Percentiles rank a stretch among this genome's conserved stretches.
Conservation (phyloP, 2,888 invertebrate species). For the Agriotes lineatus region DNA sequence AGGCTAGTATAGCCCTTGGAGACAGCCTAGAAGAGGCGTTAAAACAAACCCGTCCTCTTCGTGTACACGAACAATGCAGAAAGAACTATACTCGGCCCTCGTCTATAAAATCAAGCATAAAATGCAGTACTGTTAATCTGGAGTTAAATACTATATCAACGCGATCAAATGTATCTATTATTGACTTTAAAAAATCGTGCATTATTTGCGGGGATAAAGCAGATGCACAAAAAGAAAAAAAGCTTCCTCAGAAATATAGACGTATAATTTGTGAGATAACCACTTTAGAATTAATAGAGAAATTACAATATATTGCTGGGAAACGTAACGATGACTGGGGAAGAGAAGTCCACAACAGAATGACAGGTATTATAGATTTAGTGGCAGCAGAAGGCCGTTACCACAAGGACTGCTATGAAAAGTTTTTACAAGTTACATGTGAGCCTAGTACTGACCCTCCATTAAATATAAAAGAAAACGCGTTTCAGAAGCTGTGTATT, state of each 20-base stretch:
- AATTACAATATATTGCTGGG: not conserved
- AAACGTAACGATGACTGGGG: conserved; percentile 10
- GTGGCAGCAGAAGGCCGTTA: conserved; percentile 11
- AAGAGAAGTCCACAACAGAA: conserved; percentile 2
- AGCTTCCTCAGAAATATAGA: conserved; percentile 9
- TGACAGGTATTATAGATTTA: conserved; percentile 6
- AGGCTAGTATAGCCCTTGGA: conserved; percentile 13
- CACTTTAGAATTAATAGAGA: conserved; percentile 1
- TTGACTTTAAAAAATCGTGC: conserved; percentile 10
- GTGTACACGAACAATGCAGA: conserved; percentile 16
- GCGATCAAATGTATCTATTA: not conserved
- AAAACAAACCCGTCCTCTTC: conserved; percentile 6
- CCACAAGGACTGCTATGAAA: not conserved
- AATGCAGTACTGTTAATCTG: conserved; percentile 7
- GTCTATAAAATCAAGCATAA: conserved; percentile 10
- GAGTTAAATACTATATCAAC: conserved; percentile 5
- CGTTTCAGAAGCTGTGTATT: conserved; percentile 4
- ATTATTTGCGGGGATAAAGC: conserved; percentile 3
- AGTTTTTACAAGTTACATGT: conserved; percentile 1
- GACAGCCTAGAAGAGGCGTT: not conserved
- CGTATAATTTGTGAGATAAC: conserved; percentile 4
- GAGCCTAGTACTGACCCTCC: not conserved
- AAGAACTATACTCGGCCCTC: conserved; percentile 3
- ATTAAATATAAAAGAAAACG: not conserved
- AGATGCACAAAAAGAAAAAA: conserved; percentile 4